Evolutionary conservation across 1,140 invertebrate genomes (phyloP).

Genomic region (Neodiprion lecontei): DNA sequence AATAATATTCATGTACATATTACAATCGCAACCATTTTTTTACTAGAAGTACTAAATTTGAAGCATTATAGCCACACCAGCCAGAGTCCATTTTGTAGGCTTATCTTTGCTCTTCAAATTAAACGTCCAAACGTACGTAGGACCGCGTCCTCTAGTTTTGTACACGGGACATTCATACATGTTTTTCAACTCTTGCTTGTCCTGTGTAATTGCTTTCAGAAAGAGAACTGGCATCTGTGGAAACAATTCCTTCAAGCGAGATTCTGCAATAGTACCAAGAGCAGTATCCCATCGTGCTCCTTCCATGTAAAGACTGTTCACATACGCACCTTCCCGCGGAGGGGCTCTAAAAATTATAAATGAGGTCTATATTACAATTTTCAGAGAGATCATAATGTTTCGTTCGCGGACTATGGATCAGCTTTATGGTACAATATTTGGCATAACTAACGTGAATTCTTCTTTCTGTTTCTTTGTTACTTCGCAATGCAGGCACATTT

Average conservation of each 20-base stretch:
- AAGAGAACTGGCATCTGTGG: conserved; percentile 92
- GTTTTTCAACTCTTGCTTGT: conserved; percentile 87
- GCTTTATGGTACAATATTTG: conserved; percentile 23
- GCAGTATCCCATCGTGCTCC: conserved; percentile 90
- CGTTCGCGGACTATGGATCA: not conserved
- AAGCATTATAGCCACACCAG: conserved; percentile 88
- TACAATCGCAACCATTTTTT: no score
- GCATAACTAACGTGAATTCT: conserved; percentile 72
- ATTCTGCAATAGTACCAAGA: conserved; percentile 80
- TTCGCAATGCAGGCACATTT: conserved; percentile 94
- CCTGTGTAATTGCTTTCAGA: conserved; percentile 85
- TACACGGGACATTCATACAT: conserved; percentile 94
- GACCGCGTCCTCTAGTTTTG: conserved; percentile 86
- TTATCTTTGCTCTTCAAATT: conserved; percentile 91
- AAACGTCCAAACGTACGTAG: conserved; percentile 96
- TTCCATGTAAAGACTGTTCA: conserved; percentile 92
- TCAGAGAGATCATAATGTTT: conserved; percentile 1
- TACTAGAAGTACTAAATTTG: conserved; percentile 63
- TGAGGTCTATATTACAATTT: not conserved
- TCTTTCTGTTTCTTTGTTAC: conserved; percentile 92
- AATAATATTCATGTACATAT: no score
- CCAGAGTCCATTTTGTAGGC: conserved; percentile 89
- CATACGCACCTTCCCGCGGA: conserved; percentile 90
- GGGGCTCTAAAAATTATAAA: conserved; percentile 64
- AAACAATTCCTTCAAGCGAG: conserved; percentile 88